Evolutionary conservation across 2,113 vertebrate genomes (phyloP).

Genomic region (Marmota flaviventris): DNA sequence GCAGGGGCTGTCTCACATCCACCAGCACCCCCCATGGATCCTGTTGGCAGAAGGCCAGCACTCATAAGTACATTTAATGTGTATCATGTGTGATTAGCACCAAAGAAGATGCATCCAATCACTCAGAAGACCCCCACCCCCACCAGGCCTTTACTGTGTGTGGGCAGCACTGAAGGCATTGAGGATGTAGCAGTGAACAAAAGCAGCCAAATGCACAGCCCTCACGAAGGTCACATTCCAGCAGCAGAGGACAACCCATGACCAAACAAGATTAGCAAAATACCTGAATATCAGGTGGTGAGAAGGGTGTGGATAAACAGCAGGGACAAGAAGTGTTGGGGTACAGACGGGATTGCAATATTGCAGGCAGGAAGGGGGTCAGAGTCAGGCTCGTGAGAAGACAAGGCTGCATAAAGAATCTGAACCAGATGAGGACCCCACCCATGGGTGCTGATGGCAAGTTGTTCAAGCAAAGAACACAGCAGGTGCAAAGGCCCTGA

Average conservation of each 20-base stretch:
- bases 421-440: neutral
- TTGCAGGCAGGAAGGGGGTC: neutral
- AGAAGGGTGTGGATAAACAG: neutral
- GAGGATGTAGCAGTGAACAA: neutral
- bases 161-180: neutral
- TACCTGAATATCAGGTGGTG: neutral
- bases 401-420: neutral
- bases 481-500: neutral
- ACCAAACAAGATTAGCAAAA: neutral
- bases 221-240: neutral
- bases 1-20: neutral
- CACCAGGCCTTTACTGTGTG: neutral
- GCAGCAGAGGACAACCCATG: neutral
- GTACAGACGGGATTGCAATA: fast-evolving
- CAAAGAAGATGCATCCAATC: neutral
- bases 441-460: neutral
- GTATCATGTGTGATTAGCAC: neutral
- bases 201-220: neutral
- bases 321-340: neutral
- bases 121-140: neutral
- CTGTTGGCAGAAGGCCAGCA: neutral
- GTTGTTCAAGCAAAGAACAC: neutral
- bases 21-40: fast-evolving
- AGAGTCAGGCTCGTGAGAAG: no score
- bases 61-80: neutral